Base-by-base conservation (phyloP, 2,888 invertebrate species). In the Eupithecia abbreviata region DNA sequence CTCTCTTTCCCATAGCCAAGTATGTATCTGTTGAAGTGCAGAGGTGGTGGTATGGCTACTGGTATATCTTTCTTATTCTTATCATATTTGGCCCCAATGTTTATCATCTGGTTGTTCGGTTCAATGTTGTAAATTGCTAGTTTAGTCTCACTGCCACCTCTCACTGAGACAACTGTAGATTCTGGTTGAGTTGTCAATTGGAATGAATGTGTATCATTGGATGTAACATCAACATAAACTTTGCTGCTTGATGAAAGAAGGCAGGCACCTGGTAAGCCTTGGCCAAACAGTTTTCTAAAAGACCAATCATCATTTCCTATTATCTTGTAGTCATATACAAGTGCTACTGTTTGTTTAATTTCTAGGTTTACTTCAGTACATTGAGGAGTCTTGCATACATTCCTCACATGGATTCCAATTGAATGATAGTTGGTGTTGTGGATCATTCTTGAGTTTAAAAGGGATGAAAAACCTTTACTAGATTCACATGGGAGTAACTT, bases 341-440 rank as follows among this genome's bases (percentile, higher is more conserved):
- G 95, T 65, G 98, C 97, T 72, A 99, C 97, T 2, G 98, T 97
- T 90, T 98, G 98, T 80, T 96, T 97, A 58, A 99, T 95, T 90
- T 99, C 98, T 74, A 98, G 92, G 41, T 97, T 96, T 66, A 96
- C 96, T 79, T 96, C 92, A 12, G 92, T 92, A 84, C 97, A 97
- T 10, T 90, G 93, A 76, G 90, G 86, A 84, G 96, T 95, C 83
- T 95, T 90, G 88, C 98, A 99, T 62, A 98, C 95, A 72, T 97
- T 97, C 76, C 98, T 96, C 55, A 98, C 96, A 93, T 98, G 97
- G 65, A 99, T 95, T 43, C 97, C 97, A 76, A 99, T 93, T 0
- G 99, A 99, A 93, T 99, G 98, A 88, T 98, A 99, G 86, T 98
- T 97, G 3, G 98, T 98, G 87, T 98, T 98, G 89, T 99, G 98